phyloP scores from a whole-genome alignment of 92 coral and sea anemone genomes.

The Palythoa grandiflora region DNA sequence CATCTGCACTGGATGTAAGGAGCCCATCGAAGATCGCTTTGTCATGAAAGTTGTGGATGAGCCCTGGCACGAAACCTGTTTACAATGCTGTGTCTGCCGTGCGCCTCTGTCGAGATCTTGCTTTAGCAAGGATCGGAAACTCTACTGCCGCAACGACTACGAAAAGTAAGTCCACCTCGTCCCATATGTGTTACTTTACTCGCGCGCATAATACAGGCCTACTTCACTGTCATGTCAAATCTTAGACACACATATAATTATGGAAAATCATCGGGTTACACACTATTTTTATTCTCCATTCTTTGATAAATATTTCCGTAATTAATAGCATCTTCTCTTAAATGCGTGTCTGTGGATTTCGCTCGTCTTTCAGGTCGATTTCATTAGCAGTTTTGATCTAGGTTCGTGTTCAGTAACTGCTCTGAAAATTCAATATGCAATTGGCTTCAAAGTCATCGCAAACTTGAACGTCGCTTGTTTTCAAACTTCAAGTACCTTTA shows the following conservation, averaged over 20 bases:
- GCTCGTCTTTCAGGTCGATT: slow-evolving; percentile 17
- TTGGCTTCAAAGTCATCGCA: neutral
- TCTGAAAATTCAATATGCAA: neutral
- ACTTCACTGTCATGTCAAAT: slow-evolving; percentile 40
- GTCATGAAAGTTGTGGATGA: slow-evolving; percentile 99
- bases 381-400: slow-evolving; percentile 24
- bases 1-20: slow-evolving; percentile 97
- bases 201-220: slow-evolving; percentile 15
- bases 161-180: slow-evolving; percentile 87
- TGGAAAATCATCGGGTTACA: slow-evolving; percentile 66
- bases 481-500: slow-evolving; percentile 26
- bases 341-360: slow-evolving; percentile 22
- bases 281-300: slow-evolving; percentile 70
- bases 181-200: slow-evolving; percentile 7
- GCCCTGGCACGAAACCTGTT: slow-evolving; percentile 98
- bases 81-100: slow-evolving; percentile 97
- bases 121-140: slow-evolving; percentile 97
- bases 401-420: slow-evolving; percentile 13
- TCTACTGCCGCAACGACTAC: slow-evolving; percentile 95
- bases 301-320: slow-evolving; percentile 80
- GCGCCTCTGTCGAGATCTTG: slow-evolving; percentile 92
- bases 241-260: slow-evolving; percentile 67
- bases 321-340: slow-evolving; percentile 62
- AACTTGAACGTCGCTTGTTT: slow-evolving; percentile 26
- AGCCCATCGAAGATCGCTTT: slow-evolving; percentile 98